A percentile compares a stretch with the other conserved stretches of the same genome.
phyloP scores from a whole-genome alignment of 2,888 invertebrate species.

The Stictocephala bisonia region DNA sequence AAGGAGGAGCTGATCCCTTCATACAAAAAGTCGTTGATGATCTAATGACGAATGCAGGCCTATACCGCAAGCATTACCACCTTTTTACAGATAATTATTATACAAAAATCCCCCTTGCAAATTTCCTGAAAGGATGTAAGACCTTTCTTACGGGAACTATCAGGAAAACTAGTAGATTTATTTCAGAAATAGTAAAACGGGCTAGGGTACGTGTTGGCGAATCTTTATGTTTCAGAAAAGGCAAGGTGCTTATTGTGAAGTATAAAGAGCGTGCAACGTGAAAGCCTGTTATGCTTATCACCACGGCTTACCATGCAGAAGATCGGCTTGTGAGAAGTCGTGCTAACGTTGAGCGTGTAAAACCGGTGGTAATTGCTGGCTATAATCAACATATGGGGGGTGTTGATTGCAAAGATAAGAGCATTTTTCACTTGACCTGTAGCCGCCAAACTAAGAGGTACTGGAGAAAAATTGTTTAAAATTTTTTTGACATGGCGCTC shows the following conservation, averaged over 20 bases:
- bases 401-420: conserved; percentile 15
- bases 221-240: conserved; percentile 11
- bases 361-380: not conserved
- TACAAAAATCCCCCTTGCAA: conserved; percentile 7
- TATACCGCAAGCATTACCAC: not conserved
- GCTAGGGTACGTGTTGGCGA: not conserved
- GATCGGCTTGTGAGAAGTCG: not conserved
- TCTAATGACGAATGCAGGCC: not conserved
- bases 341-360: not conserved
- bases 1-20: not conserved
- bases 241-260: not conserved
- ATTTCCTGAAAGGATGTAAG: not conserved
- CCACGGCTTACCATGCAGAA: conserved; percentile 8
- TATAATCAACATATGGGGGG: conserved; percentile 12
- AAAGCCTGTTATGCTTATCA: conserved; percentile 1
- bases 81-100: conserved; percentile 14
- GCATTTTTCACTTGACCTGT: not conserved
- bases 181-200: too few species aligned
- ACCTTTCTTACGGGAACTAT: conserved; percentile 27
- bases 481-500: conserved; percentile 9
- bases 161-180: too few species aligned
- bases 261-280: not conserved
- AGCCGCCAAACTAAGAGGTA: not conserved
- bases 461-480: conserved; percentile 16
- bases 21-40: conserved; percentile 23